Evolutionary conservation across 2,888 invertebrate species (phyloP), one percentile per base, ranked within the genome.

Genomic region (Carabus problematicus): DNA sequence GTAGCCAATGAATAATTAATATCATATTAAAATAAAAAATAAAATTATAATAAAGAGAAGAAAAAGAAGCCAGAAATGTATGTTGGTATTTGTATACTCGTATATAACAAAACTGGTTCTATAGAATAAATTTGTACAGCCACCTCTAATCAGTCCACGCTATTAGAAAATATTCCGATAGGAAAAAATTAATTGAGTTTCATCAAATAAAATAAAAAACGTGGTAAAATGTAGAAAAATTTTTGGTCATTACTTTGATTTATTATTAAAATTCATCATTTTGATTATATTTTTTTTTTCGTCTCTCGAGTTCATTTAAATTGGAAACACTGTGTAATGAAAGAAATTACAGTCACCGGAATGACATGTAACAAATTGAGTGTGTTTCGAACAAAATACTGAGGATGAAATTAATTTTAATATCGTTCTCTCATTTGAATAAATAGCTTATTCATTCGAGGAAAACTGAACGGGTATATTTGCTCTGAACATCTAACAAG

Each of bases 1-100:
- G 66, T 66, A 66, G 66, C 58, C 66, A 66, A 66, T 66, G 66
- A 66, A 66, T 66, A 66, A 66, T 66, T 66, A 66, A 66, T 66
- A 59, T 66, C 58, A 66, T 66, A 63, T 63, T 54, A 59, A 66
- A 66, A 66, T 66, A 66, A 66, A 66, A 66, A 66, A 58, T 47
- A 63, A 63, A 63, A 63, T 63, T 52, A 52, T 63, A 63, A 54
- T 63, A 63, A 63, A 54, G 18, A 56, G 59, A 66, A 52, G 59
- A 29, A 29, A 66, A 66, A 43, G n/a, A n/a, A n/a, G n/a, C n/a
- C n/a, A n/a, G n/a, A n/a, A n/a, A 29, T 52, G 18, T 16, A 14
- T 47, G 16, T 52, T 9, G 16, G 52, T 52, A 52, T 52, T 16
- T 52, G 52, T 52, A 52, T 52, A 52, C 19, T 18, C 52, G n/a